Percentiles rank a stretch among this genome's conserved stretches.
phyloP scores from a whole-genome alignment of 2,113 vertebrate genomes.

The Bubo scandiacus region DNA sequence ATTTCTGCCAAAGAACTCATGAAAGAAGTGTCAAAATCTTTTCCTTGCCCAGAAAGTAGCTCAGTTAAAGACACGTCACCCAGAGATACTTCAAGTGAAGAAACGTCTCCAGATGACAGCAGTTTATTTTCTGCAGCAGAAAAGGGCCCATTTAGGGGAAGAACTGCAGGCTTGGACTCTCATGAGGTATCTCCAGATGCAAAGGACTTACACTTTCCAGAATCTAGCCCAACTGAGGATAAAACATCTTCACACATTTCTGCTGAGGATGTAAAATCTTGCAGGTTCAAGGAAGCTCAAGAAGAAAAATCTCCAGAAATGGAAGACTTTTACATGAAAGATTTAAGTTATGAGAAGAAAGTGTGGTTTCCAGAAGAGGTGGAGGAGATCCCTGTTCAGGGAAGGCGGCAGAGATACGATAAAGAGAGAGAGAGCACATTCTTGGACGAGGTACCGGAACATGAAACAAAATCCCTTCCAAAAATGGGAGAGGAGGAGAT shows the following conservation, averaged over 20 bases:
- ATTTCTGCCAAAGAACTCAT: neutral
- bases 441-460: conserved; percentile 83
- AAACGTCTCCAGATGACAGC: conserved; percentile 44
- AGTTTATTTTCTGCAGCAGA: conserved; percentile 50
- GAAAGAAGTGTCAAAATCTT: neutral
- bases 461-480: conserved; percentile 61
- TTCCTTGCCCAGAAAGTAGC: conserved; percentile 35
- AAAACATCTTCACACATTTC: neutral
- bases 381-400: conserved; percentile 65
- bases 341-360: conserved; percentile 78
- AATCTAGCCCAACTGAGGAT: neutral
- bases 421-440: conserved; percentile 91
- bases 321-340: conserved; percentile 69
- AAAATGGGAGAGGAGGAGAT: conserved; percentile 30
- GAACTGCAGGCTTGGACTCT: neutral
- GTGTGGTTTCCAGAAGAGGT: conserved; percentile 79
- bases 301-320: conserved; percentile 64
- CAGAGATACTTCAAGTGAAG: conserved; percentile 24
- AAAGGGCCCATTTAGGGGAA: conserved; percentile 6
- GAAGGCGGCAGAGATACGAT: conserved; percentile 75
- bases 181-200: conserved; percentile 23
- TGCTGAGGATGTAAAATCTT: neutral
- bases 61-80: neutral
- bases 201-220: conserved; percentile 25
- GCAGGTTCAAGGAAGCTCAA: neutral